A percentile compares a stretch with the other conserved stretches of the same genome.
phyloP scores from a whole-genome alignment of 2,113 vertebrate genomes.

The Narcine bancroftii region DNA sequence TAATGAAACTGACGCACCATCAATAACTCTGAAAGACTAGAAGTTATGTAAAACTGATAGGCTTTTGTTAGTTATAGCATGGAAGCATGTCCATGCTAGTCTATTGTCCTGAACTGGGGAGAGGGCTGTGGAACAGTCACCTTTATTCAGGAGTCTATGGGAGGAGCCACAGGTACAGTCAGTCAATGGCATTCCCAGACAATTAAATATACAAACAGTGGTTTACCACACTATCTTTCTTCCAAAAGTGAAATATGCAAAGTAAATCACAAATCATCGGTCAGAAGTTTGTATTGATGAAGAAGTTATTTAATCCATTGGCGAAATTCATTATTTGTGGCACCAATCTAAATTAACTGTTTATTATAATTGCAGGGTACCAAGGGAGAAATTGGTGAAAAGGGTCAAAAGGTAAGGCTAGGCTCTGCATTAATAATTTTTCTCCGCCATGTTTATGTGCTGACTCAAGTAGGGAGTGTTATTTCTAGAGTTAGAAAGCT shows the following conservation, averaged over 20 bases:
- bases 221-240: too few relatives aligned
- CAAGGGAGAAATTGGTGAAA: conserved; percentile 72
- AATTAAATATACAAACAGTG: too few relatives aligned
- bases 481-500: not conserved
- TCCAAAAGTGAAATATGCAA: not conserved
- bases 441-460: not conserved
- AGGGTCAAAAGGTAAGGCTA: conserved; percentile 72
- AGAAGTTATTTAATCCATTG: conserved; percentile 31
- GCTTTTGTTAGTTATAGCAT: too few relatives aligned
- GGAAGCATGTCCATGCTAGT: too few relatives aligned
- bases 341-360: conserved; percentile 37
- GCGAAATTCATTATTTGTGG: conserved; percentile 53
- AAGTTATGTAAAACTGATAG: too few relatives aligned
- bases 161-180: too few relatives aligned
- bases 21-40: too few relatives aligned
- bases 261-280: not conserved
- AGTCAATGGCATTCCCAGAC: too few relatives aligned
- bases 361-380: conserved; percentile 45
- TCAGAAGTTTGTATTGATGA: not conserved
- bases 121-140: too few relatives aligned
- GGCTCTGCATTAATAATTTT: not conserved
- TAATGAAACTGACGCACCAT: too few relatives aligned
- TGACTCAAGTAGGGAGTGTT: not conserved
- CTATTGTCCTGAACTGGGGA: too few relatives aligned
- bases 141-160: too few relatives aligned